Percentiles rank a stretch among this genome's conserved stretches.
Evolutionary conservation across 2,888 invertebrate genomes (phyloP).

Genomic region (Orthosia gothica): DNA sequence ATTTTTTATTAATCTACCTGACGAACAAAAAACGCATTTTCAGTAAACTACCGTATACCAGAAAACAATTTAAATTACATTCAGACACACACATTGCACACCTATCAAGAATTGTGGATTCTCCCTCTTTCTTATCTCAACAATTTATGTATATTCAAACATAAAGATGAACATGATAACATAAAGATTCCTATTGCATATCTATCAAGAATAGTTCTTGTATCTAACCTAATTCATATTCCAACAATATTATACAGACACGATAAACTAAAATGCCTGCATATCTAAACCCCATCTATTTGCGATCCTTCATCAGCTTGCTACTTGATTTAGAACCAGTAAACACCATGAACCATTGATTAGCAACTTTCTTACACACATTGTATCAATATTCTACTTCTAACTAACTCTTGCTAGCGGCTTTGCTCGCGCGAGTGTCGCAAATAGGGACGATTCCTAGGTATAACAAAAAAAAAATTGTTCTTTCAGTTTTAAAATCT

Average conservation of each 20-base stretch:
- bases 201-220: neutral
- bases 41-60: no score
- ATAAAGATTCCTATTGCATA: no score
- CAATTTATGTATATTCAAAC: neutral
- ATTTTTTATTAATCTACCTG: no score
- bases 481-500: no score
- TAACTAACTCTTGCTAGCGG: no score
- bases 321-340: conserved; percentile 34
- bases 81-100: neutral
- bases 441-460: no score
- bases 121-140: neutral
- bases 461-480: no score
- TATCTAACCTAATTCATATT: no score
- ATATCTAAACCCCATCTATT: conserved; percentile 11
- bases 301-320: conserved; percentile 8
- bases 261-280: conserved; percentile 13
- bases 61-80: no score
- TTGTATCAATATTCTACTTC: neutral
- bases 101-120: neutral
- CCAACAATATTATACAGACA: neutral
- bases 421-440: no score
- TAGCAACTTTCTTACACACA: conserved; percentile 22
- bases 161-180: no score
- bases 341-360: conserved; percentile 8
- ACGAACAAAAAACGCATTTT: no score